Evolutionary conservation across 2,888 invertebrate species (phyloP).

Genomic region (Habroteleia sp.): DNA sequence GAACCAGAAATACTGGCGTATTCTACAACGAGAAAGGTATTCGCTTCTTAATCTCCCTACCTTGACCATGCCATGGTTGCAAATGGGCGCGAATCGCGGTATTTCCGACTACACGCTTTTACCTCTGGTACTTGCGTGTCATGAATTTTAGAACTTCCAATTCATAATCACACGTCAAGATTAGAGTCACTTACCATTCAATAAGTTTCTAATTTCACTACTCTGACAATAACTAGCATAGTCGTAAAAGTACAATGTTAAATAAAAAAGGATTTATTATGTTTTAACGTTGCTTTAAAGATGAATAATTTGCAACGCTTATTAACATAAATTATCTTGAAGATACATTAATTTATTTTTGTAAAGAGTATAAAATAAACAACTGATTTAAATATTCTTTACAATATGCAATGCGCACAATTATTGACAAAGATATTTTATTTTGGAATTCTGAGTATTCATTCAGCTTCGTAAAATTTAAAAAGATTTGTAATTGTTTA

Average conservation of each 20-base stretch:
- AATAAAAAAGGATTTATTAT: too few species aligned
- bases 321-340: too few species aligned
- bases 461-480: too few species aligned
- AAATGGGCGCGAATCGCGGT: slow-evolving; percentile 59
- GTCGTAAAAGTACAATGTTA: not conserved
- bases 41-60: slow-evolving; percentile 76
- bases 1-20: slow-evolving; percentile 75
- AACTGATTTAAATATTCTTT: too few species aligned
- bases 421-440: too few species aligned
- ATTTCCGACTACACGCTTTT: slow-evolving; percentile 62
- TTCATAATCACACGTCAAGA: slow-evolving; percentile 22
- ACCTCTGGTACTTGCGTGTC: slow-evolving; percentile 39
- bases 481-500: too few species aligned
- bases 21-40: slow-evolving; percentile 75
- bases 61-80: slow-evolving; percentile 66
- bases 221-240: slow-evolving; percentile 11
- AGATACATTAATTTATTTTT: too few species aligned
- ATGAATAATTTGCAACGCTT: too few species aligned
- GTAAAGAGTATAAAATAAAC: too few species aligned
- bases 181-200: slow-evolving; percentile 8
- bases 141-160: slow-evolving; percentile 47
- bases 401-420: too few species aligned
- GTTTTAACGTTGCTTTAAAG: too few species aligned
- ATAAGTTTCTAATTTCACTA: slow-evolving; percentile 21
- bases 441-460: too few species aligned